Percentiles rank a stretch among this genome's conserved stretches.
phyloP scores from a whole-genome alignment of 2,888 invertebrate species.

The Andricus curvator region DNA sequence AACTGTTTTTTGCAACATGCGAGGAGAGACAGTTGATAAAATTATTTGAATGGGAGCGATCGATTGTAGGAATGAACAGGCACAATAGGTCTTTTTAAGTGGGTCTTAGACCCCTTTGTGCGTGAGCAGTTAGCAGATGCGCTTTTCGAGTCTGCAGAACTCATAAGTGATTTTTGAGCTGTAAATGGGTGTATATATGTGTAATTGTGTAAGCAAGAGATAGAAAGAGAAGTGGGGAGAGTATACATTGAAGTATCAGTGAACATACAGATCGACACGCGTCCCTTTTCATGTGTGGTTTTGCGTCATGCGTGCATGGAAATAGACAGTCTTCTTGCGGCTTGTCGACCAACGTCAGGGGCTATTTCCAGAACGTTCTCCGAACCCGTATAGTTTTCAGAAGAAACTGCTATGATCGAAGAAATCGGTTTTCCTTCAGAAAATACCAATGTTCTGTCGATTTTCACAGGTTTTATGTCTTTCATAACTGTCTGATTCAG shows the following conservation, averaged over 20 bases:
- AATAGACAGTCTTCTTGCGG: constrained; percentile 32
- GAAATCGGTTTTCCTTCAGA: background rate
- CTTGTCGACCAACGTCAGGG: background rate
- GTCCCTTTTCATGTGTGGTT: constrained; percentile 15
- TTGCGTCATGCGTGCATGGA: constrained; percentile 24
- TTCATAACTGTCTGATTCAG: background rate
- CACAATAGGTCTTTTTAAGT: background rate
- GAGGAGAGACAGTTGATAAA: background rate
- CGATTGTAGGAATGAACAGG: background rate
- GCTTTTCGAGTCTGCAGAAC: background rate
- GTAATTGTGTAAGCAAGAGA: background rate
- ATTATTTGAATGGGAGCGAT: background rate
- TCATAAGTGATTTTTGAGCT: background rate
- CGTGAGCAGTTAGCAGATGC: background rate
- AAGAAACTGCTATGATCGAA: background rate
- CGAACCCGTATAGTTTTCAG: constrained; percentile 29
- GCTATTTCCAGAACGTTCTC: constrained; percentile 49
- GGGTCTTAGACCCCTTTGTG: background rate
- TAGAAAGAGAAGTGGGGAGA: background rate
- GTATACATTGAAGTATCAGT: constrained; percentile 17
- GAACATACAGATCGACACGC: constrained; percentile 16
- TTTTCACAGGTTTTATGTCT: background rate
- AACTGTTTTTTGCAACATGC: background rate
- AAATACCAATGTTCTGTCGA: background rate
- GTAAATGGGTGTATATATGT: background rate